phyloP scores from a whole-genome alignment of 2,113 vertebrate genomes.

The Hemiprocne comata region DNA sequence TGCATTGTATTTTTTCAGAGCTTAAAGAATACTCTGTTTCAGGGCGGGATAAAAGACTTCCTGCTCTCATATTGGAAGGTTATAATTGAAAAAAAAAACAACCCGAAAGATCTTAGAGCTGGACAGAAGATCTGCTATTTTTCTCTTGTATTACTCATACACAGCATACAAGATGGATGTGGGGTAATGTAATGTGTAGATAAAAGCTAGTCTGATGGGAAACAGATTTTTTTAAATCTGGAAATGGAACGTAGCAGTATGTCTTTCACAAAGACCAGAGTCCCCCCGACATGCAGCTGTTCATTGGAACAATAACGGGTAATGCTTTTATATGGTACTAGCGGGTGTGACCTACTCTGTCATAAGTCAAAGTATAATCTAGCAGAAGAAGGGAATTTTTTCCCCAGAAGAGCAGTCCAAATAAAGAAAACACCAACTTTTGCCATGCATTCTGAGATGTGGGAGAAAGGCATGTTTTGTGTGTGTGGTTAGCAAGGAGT shows the following conservation, averaged over 20 bases:
- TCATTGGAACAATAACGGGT: neutral
- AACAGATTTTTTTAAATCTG: constrained; percentile 19
- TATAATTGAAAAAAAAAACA: neutral
- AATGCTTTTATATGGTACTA: neutral
- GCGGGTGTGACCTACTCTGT: neutral
- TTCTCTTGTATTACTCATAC: neutral
- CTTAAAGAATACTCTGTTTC: neutral
- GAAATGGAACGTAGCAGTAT: neutral
- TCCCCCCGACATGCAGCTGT: neutral
- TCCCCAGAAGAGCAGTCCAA: neutral
- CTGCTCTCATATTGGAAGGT: neutral
- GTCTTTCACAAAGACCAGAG: neutral
- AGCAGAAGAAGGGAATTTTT: neutral
- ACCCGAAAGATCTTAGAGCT: neutral
- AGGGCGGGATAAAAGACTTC: neutral
- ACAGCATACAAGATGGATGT: neutral
- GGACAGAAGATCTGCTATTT: neutral
- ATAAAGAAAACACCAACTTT: neutral
- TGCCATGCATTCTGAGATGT: neutral
- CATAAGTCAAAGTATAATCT: neutral
- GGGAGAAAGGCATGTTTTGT: neutral
- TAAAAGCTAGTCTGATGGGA: neutral
- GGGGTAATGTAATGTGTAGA: neutral
- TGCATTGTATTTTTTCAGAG: neutral
- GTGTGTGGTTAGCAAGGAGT: neutral